Base-by-base conservation (phyloP, 2,888 invertebrate species). In the Tetranychus piercei region DNA sequence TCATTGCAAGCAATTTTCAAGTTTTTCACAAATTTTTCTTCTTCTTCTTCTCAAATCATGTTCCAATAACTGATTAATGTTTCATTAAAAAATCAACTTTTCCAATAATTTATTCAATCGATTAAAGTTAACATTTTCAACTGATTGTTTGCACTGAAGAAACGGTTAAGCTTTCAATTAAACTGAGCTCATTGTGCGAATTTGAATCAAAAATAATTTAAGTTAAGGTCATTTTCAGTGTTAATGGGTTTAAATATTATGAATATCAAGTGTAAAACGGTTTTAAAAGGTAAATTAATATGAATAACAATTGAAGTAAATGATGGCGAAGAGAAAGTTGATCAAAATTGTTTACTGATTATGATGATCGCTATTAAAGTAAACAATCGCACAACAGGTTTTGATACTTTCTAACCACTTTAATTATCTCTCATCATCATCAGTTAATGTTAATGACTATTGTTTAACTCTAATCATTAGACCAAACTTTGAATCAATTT, bases 161-260 rank as follows among this genome's bases (percentile, higher is more conserved):
- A 34, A 34, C 5, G 34, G 3, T 34, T 34, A 34, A 34, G 3
- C 34, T 34, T 34, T 15, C 55, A 15, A 55, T 55, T 9, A 55
- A 55, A 55, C 9, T 15, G 5, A 6, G 1, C 15, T 15, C 9
- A 55, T 55, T 55, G 55, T 55, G 55, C 7, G 55, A 3, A 55
- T 6, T 15, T 15, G 9, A 15, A 55, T 55, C 2, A 3, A 15
- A 55, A 55, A 15, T 55, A 55, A 55, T 55, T 55, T 1, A 55
- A 55, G 55, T 55, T 55, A 55, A 55, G 55, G 55, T 55, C 55
- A 55, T 55, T 55, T 55, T 55, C 55, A 55, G 55, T 55, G 55
- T 55, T 55, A 55, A 55, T 55, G 55, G 55, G 55, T 55, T 55
- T 55, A 7, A 7, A 34, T 34, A 34, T 34, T 34, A 34, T 34